A percentile compares a stretch with the other conserved stretches of the same genome.
Conservation (phyloP, 2,113 vertebrate genomes). For the Sinocyclocheilus grahami region DNA sequence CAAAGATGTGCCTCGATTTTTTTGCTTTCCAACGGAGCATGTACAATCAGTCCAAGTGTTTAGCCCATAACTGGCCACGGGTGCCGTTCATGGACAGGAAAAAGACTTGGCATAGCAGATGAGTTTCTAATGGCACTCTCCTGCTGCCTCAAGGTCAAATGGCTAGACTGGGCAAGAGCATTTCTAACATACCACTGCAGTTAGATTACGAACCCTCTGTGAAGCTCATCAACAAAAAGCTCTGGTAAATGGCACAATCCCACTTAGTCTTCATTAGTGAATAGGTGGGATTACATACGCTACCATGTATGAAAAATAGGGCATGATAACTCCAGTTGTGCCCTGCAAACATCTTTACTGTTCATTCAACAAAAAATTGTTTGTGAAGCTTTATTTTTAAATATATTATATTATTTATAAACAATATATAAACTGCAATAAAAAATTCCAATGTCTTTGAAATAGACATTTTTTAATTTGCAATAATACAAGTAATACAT, state of each 20-base stretch:
- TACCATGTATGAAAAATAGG: background rate
- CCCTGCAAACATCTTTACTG: too few species aligned
- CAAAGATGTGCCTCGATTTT: background rate
- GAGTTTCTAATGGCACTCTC: background rate
- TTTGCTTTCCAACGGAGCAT: background rate
- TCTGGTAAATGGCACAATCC: background rate
- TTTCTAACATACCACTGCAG: background rate
- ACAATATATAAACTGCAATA: too few species aligned
- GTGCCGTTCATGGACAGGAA: background rate
- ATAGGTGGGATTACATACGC: background rate
- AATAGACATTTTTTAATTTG: too few species aligned
- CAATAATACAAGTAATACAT: too few species aligned
- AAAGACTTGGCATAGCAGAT: slow-evolving; percentile 1
- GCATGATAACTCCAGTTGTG: background rate
- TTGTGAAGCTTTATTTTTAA: too few species aligned
- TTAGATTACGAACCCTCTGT: background rate
- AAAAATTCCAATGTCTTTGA: too few species aligned
- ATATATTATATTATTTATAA: too few species aligned
- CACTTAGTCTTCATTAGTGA: slow-evolving; percentile 1
- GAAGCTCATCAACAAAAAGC: slow-evolving; percentile 14
- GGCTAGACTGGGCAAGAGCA: background rate
- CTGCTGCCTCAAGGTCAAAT: slow-evolving; percentile 26
- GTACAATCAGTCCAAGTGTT: background rate
- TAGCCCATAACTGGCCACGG: background rate
- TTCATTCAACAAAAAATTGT: too few species aligned